These are phyloP conservation scores for Synanthedon tipuliformis DNA, from an alignment of 2,888 invertebrate genomes.

Conservation along the genomic window DNA sequence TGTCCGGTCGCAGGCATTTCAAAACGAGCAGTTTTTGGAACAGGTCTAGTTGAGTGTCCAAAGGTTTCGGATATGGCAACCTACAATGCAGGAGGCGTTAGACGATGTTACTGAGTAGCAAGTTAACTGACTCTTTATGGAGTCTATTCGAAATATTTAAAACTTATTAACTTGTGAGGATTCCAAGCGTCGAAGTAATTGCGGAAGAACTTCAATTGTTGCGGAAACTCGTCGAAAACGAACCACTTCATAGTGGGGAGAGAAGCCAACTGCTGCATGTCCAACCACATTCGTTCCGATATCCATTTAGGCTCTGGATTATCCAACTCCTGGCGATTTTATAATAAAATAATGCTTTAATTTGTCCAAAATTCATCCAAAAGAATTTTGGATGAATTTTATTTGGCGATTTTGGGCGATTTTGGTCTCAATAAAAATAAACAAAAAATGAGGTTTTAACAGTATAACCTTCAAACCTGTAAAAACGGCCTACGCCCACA, in stretches of 20 bases:
- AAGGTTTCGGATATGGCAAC: slow-evolving; percentile 73
- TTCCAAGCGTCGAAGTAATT: slow-evolving; percentile 74
- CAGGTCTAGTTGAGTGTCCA: slow-evolving; percentile 72
- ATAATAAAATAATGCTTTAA: no score
- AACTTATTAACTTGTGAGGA: slow-evolving; percentile 70
- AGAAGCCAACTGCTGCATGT: slow-evolving; percentile 78
- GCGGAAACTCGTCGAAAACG: slow-evolving; percentile 23
- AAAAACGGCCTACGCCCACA: no score
- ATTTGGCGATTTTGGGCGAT: no score
- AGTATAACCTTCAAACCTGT: no score
- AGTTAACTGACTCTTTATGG: neutral
- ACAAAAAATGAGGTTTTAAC: no score
- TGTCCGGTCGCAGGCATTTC: slow-evolving; percentile 86
- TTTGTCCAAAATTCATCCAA: no score
- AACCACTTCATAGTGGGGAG: slow-evolving; percentile 74
- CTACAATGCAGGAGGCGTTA: slow-evolving; percentile 32
- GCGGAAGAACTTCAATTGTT: slow-evolving; percentile 65
- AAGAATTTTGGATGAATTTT: no score
- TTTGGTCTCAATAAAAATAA: no score
- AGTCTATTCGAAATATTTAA: no score
- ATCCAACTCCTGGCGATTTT: slow-evolving; percentile 37
- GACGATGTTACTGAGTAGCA: no score
- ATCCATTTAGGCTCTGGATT: slow-evolving; percentile 89
- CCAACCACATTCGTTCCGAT: slow-evolving; percentile 83
- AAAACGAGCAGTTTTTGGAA: slow-evolving; percentile 85